These are phyloP conservation scores for Alosa alosa DNA, from an alignment of 2,113 vertebrate species.

Conservation along the genomic window DNA sequence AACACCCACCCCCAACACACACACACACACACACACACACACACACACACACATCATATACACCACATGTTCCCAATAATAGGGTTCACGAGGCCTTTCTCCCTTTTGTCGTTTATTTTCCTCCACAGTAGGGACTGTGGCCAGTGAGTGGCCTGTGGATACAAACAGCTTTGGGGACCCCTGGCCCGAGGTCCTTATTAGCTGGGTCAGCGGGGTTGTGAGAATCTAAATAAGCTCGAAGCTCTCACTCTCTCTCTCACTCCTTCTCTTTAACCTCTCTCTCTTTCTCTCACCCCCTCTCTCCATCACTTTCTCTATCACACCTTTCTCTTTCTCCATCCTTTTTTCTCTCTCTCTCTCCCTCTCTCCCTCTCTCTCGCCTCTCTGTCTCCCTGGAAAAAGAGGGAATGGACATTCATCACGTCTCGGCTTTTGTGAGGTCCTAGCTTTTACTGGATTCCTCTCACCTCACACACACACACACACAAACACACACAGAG, in stretches of 20 bases:
- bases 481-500: slow-evolving; percentile 1
- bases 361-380: background rate
- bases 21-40: slow-evolving; percentile 8
- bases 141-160: background rate
- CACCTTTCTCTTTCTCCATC: background rate
- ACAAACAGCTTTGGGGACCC: slow-evolving; percentile 9
- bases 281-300: background rate
- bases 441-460: background rate
- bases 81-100: background rate
- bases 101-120: background rate
- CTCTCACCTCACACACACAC: background rate
- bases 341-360: background rate
- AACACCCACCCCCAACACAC: background rate
- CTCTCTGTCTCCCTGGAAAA: background rate
- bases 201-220: background rate
- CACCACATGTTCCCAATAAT: background rate
- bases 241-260: background rate
- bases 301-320: background rate
- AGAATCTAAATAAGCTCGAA: background rate
- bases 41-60: background rate
- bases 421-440: background rate
- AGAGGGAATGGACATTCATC: background rate
- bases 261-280: background rate
- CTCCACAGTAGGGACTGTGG: background rate
- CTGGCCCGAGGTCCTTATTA: background rate